Evolutionary conservation across 2,113 vertebrate species (phyloP).

Genomic region (Sorex fumeus): DNA sequence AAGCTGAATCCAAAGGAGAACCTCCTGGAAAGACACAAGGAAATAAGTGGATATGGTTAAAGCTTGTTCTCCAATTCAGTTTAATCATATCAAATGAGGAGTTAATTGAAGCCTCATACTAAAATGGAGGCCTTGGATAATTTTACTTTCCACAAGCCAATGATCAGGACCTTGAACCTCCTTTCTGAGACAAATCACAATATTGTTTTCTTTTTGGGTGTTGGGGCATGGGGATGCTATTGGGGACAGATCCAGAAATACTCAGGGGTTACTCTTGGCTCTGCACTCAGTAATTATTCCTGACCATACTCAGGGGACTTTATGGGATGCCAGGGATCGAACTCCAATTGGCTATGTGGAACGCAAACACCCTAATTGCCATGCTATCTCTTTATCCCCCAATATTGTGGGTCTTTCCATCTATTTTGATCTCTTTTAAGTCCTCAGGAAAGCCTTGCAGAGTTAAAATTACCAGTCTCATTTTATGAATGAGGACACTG

Average conservation of each 20-base stretch:
- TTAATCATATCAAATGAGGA: not conserved
- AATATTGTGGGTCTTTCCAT: too few relatives aligned
- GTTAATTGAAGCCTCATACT: not conserved
- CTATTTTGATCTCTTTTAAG: not conserved
- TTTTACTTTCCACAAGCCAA: not conserved
- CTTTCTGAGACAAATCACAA: not conserved
- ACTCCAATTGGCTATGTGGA: too few relatives aligned
- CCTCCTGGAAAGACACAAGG: not conserved
- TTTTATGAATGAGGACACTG: not conserved
- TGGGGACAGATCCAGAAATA: too few relatives aligned
- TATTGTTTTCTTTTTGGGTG: not conserved
- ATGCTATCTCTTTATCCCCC: too few relatives aligned
- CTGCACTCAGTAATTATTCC: too few relatives aligned
- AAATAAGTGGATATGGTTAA: not conserved
- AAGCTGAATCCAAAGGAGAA: not conserved
- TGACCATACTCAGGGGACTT: too few relatives aligned
- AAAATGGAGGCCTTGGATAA: not conserved
- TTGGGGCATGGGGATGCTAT: too few relatives aligned
- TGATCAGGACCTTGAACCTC: not conserved
- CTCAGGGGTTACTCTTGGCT: too few relatives aligned
- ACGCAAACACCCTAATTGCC: too few relatives aligned
- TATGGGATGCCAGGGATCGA: too few relatives aligned
- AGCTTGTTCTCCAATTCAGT: not conserved
- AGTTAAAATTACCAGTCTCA: too few relatives aligned
- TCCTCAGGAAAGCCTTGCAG: not conserved